Conservation (phyloP, 92 coral and sea anemone genomes). For the Palythoa grandiflora region DNA sequence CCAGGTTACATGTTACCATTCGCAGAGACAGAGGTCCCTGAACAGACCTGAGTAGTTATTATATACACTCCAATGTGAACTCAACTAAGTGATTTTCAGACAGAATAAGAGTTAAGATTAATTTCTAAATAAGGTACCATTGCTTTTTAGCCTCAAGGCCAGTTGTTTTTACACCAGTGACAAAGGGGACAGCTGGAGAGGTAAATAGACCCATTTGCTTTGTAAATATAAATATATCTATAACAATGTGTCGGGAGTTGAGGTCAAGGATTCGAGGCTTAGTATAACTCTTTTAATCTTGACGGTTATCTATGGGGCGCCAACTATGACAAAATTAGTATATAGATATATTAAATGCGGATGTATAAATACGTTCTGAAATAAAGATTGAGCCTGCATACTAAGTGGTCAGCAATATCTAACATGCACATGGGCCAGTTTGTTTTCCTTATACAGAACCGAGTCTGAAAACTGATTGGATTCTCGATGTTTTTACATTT, state of each 20-base stretch:
- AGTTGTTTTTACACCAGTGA: slow-evolving; percentile 37
- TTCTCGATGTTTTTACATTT: background rate
- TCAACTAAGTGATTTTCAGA: background rate
- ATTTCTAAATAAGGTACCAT: background rate
- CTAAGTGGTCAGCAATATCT: background rate
- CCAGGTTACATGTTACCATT: too few relatives aligned
- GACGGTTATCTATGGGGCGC: too few relatives aligned
- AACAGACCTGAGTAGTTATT: too few relatives aligned
- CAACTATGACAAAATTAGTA: too few relatives aligned
- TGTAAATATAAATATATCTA: too few relatives aligned
- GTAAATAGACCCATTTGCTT: background rate
- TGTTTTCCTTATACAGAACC: background rate
- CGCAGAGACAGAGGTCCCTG: too few relatives aligned
- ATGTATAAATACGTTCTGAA: background rate
- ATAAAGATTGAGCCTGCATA: background rate
- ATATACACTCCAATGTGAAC: background rate
- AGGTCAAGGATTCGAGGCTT: too few relatives aligned
- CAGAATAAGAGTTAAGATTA: background rate
- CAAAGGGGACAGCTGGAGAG: slow-evolving; percentile 46
- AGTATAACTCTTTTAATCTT: too few relatives aligned
- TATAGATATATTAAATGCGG: too few relatives aligned
- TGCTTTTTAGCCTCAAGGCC: slow-evolving; percentile 25
- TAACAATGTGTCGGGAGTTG: too few relatives aligned
- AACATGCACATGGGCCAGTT: background rate
- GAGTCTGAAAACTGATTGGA: background rate